These are phyloP conservation scores for Stomatorhinus walkeri DNA, from an alignment of 2,797 vertebrate species.

Conservation along the genomic window DNA sequence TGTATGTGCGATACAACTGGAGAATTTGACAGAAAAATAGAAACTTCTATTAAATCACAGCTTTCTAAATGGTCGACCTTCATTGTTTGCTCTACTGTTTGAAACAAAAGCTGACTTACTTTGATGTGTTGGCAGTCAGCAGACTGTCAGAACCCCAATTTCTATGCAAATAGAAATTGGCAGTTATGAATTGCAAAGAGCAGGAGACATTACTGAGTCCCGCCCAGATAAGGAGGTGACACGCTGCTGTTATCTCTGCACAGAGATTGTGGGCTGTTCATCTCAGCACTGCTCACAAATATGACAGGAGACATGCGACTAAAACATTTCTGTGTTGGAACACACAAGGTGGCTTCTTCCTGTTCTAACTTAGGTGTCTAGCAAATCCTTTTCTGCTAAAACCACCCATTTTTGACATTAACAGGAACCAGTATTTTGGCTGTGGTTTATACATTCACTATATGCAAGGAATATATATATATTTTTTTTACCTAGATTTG, in stretches of 20 bases:
- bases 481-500: neutral
- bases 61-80: conserved; percentile 14
- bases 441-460: neutral
- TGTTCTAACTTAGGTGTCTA: neutral
- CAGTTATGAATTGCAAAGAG: neutral
- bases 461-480: neutral
- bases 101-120: conserved; percentile 23
- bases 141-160: conserved; percentile 40
- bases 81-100: conserved; percentile 6
- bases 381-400: neutral
- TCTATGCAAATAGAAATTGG: conserved; percentile 45
- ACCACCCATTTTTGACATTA: neutral
- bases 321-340: neutral
- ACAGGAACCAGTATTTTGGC: neutral
- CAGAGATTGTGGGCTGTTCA: conserved; percentile 21
- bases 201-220: conserved; percentile 19
- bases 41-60: neutral
- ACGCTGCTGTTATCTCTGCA: conserved; percentile 33
- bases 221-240: conserved; percentile 44
- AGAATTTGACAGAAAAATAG: neutral
- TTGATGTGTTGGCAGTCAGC: conserved; percentile 34
- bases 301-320: neutral
- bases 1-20: neutral
- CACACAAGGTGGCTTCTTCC: neutral
- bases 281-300: neutral